Conservation (phyloP, 2,888 invertebrate genomes). For the Phengaris arion region DNA sequence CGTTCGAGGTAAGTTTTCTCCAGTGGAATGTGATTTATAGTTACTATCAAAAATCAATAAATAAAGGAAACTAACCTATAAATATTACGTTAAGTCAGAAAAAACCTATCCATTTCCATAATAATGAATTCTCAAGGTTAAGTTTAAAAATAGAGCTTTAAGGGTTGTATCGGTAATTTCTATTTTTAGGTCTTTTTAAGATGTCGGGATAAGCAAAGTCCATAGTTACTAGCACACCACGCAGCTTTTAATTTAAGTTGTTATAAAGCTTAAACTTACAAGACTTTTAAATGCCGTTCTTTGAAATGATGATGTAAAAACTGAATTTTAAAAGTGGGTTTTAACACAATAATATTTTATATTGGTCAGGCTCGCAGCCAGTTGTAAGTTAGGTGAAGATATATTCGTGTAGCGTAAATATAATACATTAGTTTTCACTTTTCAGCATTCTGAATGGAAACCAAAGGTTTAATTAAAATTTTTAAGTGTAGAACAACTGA, state of each 20-base stretch:
- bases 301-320: background rate
- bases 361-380: too few species aligned
- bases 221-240: background rate
- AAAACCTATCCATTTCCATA: background rate
- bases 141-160: background rate
- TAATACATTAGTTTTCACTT: too few species aligned
- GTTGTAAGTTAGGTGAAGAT: too few species aligned
- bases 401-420: too few species aligned
- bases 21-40: conserved; percentile 43
- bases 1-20: conserved; percentile 85
- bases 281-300: background rate
- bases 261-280: background rate
- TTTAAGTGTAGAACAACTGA: too few species aligned
- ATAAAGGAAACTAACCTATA: conserved; percentile 69
- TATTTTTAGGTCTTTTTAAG: background rate
- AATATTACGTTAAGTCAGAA: conserved; percentile 12
- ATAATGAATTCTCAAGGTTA: background rate
- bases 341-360: too few species aligned
- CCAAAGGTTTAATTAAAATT: too few species aligned
- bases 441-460: too few species aligned
- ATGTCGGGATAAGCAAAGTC: background rate
- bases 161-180: background rate
- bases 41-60: conserved; percentile 65
- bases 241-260: background rate
- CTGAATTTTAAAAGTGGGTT: too few species aligned